Percentiles rank a stretch among this genome's conserved stretches.
Evolutionary conservation across 2,113 vertebrate species (phyloP).

Genomic region (Percopsis transmontana): DNA sequence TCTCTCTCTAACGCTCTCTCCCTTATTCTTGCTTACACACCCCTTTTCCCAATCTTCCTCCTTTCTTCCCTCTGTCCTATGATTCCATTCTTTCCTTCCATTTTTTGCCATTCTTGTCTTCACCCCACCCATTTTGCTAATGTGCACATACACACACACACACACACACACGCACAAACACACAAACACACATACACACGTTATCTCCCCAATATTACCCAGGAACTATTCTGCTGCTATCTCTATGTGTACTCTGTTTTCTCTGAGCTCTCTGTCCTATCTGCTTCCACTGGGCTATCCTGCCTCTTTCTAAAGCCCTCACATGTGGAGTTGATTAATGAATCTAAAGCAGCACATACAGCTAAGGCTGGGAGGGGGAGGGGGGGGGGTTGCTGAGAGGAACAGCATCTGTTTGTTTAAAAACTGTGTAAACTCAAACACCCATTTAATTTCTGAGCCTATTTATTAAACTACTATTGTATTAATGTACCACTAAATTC

Average conservation of each 20-base stretch:
- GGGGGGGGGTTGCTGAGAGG: conserved; percentile 25
- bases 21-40: conserved; percentile 20
- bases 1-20: conserved; percentile 1
- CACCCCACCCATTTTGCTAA: conserved; percentile 42
- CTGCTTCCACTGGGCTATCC: conserved; percentile 29
- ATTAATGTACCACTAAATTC: conserved; percentile 13
- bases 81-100: conserved; percentile 22
- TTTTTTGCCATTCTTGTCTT: conserved; percentile 22
- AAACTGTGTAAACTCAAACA: conserved; percentile 20
- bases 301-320: conserved; percentile 37
- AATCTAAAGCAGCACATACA: conserved; percentile 56
- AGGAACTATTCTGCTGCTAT: conserved; percentile 42
- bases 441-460: conserved; percentile 38
- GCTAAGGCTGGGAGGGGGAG: conserved; percentile 22
- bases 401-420: conserved; percentile 35
- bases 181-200: conserved; percentile 1
- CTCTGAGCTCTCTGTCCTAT: conserved; percentile 34
- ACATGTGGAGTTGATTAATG: conserved; percentile 71
- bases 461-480: conserved; percentile 35
- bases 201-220: conserved; percentile 22
- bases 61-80: conserved; percentile 1
- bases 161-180: not conserved
- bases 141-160: conserved; percentile 46
- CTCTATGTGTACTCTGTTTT: conserved; percentile 44
- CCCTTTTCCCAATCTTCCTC: conserved; percentile 16